Evolutionary conservation across 1,140 invertebrate genomes (phyloP), one percentile per base, ranked within the genome.

Genomic region (Diploscapter pachys): DNA sequence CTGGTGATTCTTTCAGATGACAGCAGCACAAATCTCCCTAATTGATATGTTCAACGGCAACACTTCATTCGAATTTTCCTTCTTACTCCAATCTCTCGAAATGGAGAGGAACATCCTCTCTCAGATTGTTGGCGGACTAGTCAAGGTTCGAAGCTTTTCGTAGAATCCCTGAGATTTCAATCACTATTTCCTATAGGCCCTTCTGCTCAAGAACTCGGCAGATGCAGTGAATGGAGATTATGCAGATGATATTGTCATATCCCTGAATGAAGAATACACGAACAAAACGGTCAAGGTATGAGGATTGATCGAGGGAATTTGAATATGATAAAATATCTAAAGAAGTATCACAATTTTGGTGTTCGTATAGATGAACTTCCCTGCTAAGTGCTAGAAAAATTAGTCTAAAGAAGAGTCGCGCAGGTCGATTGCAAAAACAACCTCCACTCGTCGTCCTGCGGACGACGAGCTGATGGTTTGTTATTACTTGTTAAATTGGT

Each of bases 1-100:
- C 31, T 31, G 31, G 31, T 31, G 13, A 2, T 2, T 69, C 55
- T 70, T 70, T 6, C 11, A 70, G 68, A 55, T 62, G 31, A 75
- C 95, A 79, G 98, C 96, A 54, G 95, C 96, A 88, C 96, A 99
- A 89, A 98, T 99, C 92, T 94, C 95, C 68, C 92, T 99, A 70
- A 88, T 99, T 11, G 87, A 98, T 63, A 93, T 96, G 87, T 99
- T 92, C 86, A 99, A 99, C 87, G 91, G 91, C n/a, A 52, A 59
- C 49, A 8, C 5, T 5, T 4, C 5, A 49, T 71, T 9, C 59
- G 54, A 57, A 3, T 5, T 13, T n/a, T 57, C 53, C 6, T 8
- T 52, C 3, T 52, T 71, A 4, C 3, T 3, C 3, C 5, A 62
- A 13, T 57, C 56, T 4, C 53, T 51, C 13, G 56, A 11, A 62